A percentile compares a stretch with the other conserved stretches of the same genome.
Conservation (phyloP, 1,140 invertebrate species). For the Scaptomyza montana region DNA sequence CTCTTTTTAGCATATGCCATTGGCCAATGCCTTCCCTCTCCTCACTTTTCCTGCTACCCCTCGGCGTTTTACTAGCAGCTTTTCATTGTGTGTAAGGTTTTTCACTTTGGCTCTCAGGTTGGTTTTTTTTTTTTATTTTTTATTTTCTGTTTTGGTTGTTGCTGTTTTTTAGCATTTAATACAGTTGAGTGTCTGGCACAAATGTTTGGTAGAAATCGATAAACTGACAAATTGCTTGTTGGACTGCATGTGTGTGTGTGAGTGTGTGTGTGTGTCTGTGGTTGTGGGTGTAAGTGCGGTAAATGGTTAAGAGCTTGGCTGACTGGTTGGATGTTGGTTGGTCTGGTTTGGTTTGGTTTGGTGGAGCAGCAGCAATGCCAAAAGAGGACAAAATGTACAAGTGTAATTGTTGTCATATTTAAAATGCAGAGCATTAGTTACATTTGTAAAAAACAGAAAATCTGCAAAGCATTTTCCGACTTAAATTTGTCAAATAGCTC, state of each 20-base stretch:
- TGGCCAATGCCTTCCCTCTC: slow-evolving; percentile 59
- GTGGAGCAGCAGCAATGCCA: slow-evolving; percentile 60
- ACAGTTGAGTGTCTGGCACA: slow-evolving; percentile 82
- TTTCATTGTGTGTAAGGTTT: slow-evolving; percentile 81
- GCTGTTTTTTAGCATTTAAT: slow-evolving; percentile 82
- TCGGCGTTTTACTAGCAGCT: slow-evolving; percentile 56
- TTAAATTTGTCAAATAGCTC: slow-evolving; percentile 24
- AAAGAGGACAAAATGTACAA: slow-evolving; percentile 79
- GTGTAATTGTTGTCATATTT: slow-evolving; percentile 81
- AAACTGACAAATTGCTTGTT: slow-evolving; percentile 83
- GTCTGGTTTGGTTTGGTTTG: slow-evolving; percentile 28
- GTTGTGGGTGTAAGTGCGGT: slow-evolving; percentile 47
- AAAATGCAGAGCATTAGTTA: slow-evolving; percentile 79
- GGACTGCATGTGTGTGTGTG: slow-evolving; percentile 42
- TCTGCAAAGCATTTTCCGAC: neutral
- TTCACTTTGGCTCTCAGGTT: slow-evolving; percentile 66
- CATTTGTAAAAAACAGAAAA: slow-evolving; percentile 50
- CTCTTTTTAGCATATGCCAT: slow-evolving; percentile 81
- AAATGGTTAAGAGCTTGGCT: slow-evolving; percentile 69
- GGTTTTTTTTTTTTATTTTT: slow-evolving; percentile 8
- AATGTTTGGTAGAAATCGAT: slow-evolving; percentile 83
- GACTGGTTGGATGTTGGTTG: slow-evolving; percentile 25
- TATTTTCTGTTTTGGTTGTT: slow-evolving; percentile 41
- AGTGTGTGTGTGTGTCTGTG: slow-evolving; percentile 4
- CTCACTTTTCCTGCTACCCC: neutral